A percentile compares a stretch with the other conserved stretches of the same genome.
Conservation (phyloP, 2,888 invertebrate genomes). For the Tipula vernalis region DNA sequence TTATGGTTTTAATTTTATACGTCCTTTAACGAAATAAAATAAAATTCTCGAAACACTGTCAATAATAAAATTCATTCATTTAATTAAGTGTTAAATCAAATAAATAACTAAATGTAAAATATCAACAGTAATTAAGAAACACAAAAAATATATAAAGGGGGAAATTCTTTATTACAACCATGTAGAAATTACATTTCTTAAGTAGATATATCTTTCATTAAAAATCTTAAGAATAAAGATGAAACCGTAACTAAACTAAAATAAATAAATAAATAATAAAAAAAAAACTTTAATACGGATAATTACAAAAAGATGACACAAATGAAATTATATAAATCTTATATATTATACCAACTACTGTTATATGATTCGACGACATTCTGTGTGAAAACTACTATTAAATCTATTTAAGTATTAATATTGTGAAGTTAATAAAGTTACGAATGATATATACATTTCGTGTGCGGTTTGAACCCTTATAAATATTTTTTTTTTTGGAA, state of each 20-base stretch:
- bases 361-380: background rate
- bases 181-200: background rate
- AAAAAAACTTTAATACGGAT: background rate
- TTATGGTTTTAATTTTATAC: background rate
- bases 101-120: background rate
- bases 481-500: background rate
- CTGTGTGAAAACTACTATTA: conserved; percentile 4
- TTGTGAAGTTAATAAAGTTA: background rate
- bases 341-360: background rate
- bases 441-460: background rate
- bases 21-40: background rate
- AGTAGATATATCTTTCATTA: background rate
- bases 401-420: background rate
- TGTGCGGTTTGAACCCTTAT: background rate
- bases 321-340: background rate
- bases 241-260: background rate
- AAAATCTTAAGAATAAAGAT: background rate
- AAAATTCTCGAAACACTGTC: background rate
- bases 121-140: background rate
- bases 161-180: background rate
- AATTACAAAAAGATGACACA: background rate
- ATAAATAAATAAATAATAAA: background rate
- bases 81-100: background rate
- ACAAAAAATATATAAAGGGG: background rate
- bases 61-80: background rate